These are phyloP conservation scores for Bembecia ichneumoniformis DNA, from an alignment of 2,888 invertebrate genomes.

Conservation along the genomic window DNA sequence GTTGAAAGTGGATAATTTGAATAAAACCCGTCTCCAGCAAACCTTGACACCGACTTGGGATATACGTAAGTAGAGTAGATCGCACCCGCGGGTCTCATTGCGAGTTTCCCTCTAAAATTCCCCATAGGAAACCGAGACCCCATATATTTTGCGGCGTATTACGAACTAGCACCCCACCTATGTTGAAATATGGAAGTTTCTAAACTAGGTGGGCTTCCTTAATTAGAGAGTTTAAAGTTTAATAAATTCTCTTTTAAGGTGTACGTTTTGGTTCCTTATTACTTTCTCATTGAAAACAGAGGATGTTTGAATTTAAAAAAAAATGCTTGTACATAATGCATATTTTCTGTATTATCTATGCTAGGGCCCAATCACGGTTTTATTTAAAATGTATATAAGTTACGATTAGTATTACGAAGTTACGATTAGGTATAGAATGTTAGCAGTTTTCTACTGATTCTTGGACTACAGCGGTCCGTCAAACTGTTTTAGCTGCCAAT, in stretches of 20 bases:
- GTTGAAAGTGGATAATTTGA: conserved; percentile 28
- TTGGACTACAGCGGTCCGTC: too few species aligned
- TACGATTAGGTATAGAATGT: too few species aligned
- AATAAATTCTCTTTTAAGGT: conserved; percentile 36
- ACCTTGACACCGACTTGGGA: conserved; percentile 39
- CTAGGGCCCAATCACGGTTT: not conserved
- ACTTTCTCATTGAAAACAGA: too few species aligned
- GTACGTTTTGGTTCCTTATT: conserved; percentile 3
- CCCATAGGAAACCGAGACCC: conserved; percentile 33
- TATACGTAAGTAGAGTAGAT: conserved; percentile 50
- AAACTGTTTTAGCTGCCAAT: too few species aligned
- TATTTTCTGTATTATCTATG: conserved; percentile 2
- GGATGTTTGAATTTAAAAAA: not conserved
- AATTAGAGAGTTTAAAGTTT: conserved; percentile 55
- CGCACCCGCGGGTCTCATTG: conserved; percentile 43
- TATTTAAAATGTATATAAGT: conserved; percentile 12
- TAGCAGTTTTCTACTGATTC: too few species aligned
- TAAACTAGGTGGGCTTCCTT: conserved; percentile 36
- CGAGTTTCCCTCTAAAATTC: conserved; percentile 37
- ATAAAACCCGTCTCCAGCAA: conserved; percentile 36
- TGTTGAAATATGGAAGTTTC: conserved; percentile 47
- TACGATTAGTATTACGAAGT: too few species aligned
- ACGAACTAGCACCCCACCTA: conserved; percentile 44
- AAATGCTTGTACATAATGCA: conserved; percentile 14
- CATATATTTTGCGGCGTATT: conserved; percentile 48